phyloP scores from a whole-genome alignment of 2,113 vertebrate genomes.

The Xerus inauris region DNA sequence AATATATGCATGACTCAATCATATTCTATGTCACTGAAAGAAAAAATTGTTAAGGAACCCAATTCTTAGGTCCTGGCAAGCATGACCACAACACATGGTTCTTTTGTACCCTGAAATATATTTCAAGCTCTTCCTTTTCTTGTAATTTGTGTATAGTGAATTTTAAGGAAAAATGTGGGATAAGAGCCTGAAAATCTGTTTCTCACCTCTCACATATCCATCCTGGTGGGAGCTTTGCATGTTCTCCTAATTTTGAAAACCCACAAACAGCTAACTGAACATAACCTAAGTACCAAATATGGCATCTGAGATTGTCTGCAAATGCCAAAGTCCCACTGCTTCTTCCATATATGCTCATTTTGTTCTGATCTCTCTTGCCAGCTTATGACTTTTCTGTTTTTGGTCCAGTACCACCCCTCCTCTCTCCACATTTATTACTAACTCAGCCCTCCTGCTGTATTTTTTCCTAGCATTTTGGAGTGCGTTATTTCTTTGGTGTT shows the following conservation, averaged over 20 bases:
- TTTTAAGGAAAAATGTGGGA: conserved; percentile 67
- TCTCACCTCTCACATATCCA: conserved; percentile 64
- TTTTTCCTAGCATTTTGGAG: conserved; percentile 11
- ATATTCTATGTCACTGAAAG: background rate
- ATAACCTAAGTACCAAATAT: conserved; percentile 62
- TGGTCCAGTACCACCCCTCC: background rate
- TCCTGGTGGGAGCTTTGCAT: conserved; percentile 56
- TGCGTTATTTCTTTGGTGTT: conserved; percentile 56
- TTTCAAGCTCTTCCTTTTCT: conserved; percentile 23
- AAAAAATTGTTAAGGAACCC: background rate
- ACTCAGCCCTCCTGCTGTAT: conserved; percentile 14
- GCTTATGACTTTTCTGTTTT: conserved; percentile 45
- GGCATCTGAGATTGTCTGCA: background rate
- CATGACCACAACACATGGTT: conserved; percentile 13
- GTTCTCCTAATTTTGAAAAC: conserved; percentile 60
- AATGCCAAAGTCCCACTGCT: conserved; percentile 11
- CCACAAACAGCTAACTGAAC: conserved; percentile 69
- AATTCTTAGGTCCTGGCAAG: conserved; percentile 53
- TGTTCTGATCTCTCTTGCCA: conserved; percentile 57
- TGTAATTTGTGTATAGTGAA: conserved; percentile 2
- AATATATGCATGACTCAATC: background rate
- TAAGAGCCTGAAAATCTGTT: conserved; percentile 72
- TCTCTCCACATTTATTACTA: background rate
- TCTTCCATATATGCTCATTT: conserved; percentile 21
- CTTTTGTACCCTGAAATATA: background rate